phyloP scores from a whole-genome alignment of 1,140 invertebrate species.

The Nasonia giraulti region DNA sequence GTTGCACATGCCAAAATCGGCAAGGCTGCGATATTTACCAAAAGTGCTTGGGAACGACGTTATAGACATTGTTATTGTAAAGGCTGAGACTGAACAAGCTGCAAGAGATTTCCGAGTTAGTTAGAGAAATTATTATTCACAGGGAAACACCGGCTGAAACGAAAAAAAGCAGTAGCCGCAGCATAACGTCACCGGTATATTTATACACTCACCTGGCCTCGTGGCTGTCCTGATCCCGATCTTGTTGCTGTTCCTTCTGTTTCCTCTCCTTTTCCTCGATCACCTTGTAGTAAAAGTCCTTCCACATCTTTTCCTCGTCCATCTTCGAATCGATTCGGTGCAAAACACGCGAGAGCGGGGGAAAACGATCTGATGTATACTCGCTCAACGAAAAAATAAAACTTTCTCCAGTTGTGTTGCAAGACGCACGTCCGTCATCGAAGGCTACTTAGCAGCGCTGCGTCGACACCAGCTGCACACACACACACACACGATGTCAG shows the following conservation, averaged over 20 bases:
- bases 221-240: conserved; percentile 75
- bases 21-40: conserved; percentile 35
- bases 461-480: not conserved
- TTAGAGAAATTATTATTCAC: not conserved
- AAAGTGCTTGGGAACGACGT: not conserved
- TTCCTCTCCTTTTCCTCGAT: conserved; percentile 77
- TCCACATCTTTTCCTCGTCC: conserved; percentile 84
- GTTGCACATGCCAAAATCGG: not conserved
- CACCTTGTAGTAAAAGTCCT: conserved; percentile 79
- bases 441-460: not conserved
- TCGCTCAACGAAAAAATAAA: not conserved
- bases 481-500: not conserved
- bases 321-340: conserved; percentile 55
- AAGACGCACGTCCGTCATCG: no score
- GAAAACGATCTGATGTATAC: not conserved
- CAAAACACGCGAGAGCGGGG: no score
- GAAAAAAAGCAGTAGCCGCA: not conserved
- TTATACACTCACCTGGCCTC: conserved; percentile 74
- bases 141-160: no score
- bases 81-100: conserved; percentile 8
- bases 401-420: not conserved
- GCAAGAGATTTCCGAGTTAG: conserved; percentile 7
- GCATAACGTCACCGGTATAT: not conserved
- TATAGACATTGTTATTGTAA: conserved; percentile 41
- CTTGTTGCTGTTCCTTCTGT: conserved; percentile 75